Conservation (phyloP, 2,113 vertebrate genomes). For the Typhlomys cinereus region DNA sequence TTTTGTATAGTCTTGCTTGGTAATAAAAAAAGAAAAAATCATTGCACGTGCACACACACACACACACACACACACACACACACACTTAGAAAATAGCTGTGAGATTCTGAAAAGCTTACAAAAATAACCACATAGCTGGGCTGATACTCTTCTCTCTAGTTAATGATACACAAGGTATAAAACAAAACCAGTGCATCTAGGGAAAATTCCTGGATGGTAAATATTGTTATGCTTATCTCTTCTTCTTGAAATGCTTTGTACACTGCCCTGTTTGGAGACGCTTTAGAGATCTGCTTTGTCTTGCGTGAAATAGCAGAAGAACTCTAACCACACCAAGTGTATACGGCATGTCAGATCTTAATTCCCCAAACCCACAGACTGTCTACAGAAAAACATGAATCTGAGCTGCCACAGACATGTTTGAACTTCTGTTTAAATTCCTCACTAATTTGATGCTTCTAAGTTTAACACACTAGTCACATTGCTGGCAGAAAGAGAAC, state of each 20-base stretch:
- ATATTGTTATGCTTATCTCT: background rate
- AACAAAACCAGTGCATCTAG: background rate
- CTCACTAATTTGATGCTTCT: conserved; percentile 46
- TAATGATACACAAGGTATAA: no score
- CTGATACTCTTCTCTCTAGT: background rate
- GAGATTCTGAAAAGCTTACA: background rate
- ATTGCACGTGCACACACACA: no score
- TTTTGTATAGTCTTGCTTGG: background rate
- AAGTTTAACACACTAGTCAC: conserved; percentile 69
- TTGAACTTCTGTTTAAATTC: conserved; percentile 73
- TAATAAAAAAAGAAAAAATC: no score
- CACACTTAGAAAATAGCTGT: no score
- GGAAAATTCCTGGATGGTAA: background rate
- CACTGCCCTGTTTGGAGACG: background rate
- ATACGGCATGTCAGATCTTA: conserved; percentile 51
- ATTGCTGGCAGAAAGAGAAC: conserved; percentile 55
- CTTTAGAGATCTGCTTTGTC: conserved; percentile 34
- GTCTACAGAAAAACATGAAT: conserved; percentile 60
- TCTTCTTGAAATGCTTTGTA: background rate
- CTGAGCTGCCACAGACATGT: conserved; percentile 45
- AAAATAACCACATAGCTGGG: background rate
- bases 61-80: no score
- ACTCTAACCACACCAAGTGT: background rate
- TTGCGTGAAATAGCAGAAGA: conserved; percentile 16
- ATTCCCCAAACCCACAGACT: conserved; percentile 47